Conservation (phyloP, 2,113 vertebrate genomes). For the Struthio camelus region DNA sequence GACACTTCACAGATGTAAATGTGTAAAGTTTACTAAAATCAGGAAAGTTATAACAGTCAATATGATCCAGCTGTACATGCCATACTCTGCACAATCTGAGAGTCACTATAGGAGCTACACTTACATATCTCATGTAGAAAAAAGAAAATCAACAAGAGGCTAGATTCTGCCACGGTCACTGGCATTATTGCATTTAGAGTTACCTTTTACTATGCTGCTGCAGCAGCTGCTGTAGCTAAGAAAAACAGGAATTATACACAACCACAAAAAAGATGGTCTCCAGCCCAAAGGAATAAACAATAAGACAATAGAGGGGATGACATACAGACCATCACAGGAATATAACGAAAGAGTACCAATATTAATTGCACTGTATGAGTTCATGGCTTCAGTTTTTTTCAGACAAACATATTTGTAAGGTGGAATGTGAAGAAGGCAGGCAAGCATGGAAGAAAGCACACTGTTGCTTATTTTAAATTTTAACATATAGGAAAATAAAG, state of each 20-base stretch:
- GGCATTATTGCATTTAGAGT: background rate
- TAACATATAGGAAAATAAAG: background rate
- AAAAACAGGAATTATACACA: background rate
- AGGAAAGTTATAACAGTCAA: background rate
- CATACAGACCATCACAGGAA: accelerated
- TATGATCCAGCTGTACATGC: background rate
- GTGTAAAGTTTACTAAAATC: background rate
- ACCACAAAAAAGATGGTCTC: background rate
- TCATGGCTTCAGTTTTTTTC: background rate
- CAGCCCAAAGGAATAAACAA: background rate
- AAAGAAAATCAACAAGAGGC: background rate
- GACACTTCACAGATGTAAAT: background rate
- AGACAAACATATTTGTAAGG: background rate
- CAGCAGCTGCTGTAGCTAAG: background rate
- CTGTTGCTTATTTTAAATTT: background rate
- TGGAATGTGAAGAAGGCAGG: background rate
- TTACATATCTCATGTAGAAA: background rate
- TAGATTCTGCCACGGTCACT: background rate
- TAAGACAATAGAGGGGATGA: background rate
- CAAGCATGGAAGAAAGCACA: background rate
- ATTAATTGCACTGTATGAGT: background rate
- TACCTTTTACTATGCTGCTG: background rate
- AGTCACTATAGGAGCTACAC: background rate
- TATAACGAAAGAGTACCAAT: background rate
- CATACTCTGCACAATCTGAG: background rate